Conservation (phyloP, 2,113 vertebrate genomes). For the Hipposideros armiger region DNA sequence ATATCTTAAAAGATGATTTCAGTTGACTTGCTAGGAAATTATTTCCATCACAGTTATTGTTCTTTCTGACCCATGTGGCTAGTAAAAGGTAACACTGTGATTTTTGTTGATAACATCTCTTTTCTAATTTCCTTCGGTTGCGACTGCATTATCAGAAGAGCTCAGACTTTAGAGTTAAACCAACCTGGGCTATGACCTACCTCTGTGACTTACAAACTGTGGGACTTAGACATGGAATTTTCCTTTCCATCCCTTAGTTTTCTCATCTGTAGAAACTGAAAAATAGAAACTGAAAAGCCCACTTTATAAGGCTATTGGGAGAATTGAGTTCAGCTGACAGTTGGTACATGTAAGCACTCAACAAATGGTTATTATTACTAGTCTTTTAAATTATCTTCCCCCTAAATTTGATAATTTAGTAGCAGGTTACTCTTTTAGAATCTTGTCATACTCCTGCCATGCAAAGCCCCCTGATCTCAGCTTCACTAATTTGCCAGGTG, state of each 20-base stretch:
- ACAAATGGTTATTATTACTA: background rate
- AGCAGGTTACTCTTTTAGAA: background rate
- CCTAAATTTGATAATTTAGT: background rate
- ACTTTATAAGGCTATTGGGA: background rate
- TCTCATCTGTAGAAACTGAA: constrained; percentile 4
- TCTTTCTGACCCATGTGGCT: background rate
- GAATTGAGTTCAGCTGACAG: background rate
- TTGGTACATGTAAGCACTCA: background rate
- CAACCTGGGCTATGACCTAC: background rate
- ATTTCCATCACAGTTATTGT: background rate
- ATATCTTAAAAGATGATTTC: background rate
- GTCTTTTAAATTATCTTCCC: background rate
- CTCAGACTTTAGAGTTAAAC: background rate
- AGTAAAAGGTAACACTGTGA: background rate
- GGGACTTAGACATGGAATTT: background rate
- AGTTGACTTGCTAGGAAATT: background rate
- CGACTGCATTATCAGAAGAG: background rate
- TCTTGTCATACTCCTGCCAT: constrained; percentile 64
- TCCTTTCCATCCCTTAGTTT: background rate
- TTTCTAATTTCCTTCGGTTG: background rate
- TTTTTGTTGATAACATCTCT: background rate
- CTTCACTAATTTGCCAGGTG: constrained; percentile 88
- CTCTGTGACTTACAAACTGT: background rate
- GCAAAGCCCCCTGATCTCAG: constrained; percentile 84
- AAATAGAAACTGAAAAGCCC: background rate